Base-by-base conservation (phyloP, 1,140 invertebrate genomes). In the Dolichoris vasculosae region DNA sequence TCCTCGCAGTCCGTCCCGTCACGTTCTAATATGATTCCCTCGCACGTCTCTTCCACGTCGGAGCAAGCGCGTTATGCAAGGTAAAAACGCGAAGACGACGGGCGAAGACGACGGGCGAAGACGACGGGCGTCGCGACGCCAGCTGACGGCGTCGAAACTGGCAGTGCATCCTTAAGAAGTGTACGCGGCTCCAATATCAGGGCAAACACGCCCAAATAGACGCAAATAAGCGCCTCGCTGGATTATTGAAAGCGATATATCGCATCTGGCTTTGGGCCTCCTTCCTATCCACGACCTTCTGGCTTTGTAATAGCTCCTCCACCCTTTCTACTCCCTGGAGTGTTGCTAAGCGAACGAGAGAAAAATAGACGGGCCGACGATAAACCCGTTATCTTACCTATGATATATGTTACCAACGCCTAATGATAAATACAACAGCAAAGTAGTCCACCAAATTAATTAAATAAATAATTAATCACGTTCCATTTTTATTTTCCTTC, bases 161-260 rank as follows among this genome's bases (percentile, higher is more conserved):
- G 2, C 67, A 17, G 30, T 38, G 48, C n/a, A 77, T 77, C 43
- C 75, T 23, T 1, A 40, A 77, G 75, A 51, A 32, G 48, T 32
- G 69, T 8, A 23, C 1, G 69, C 43, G 17, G 23, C 71, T 38
- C 4, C n/a, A n/a, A n/a, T n/a, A n/a, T n/a, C n/a, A n/a, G n/a
- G n/a, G n/a, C n/a, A n/a, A n/a, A n/a, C n/a, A n/a, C n/a, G 17
- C 43, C 9, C 71, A 30, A 15, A 38, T 59, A 63, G 32, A 2
- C 30, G 43, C 43, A 77, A 26, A 80, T 69, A 59, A 43, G 67
- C 35, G 30, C 35, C 26, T 32, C 69, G 46, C 32, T 46, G 23
- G 82, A 83, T 83, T 83, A 83, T 83, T 83, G 82, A 83, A 82
- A 82, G 35, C 82, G 82, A 83, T 83, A 83, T 76, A 63, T 76